Conservation (phyloP, 2,888 invertebrate genomes). For the Agrochola litura region DNA sequence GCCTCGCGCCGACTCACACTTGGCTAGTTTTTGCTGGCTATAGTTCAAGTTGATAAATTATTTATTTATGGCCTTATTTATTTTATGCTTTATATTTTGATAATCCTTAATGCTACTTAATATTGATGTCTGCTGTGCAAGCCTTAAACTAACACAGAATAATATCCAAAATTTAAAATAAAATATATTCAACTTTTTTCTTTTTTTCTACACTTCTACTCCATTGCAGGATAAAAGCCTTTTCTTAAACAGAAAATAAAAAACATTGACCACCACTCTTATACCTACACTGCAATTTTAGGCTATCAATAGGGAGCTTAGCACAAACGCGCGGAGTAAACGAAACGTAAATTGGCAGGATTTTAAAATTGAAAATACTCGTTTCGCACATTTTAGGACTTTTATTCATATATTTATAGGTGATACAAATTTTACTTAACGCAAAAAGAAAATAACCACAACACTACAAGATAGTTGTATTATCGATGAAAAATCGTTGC, state of each 20-base stretch:
- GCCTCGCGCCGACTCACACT: background rate
- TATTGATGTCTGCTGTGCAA: background rate
- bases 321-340: background rate
- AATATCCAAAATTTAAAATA: background rate
- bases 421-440: too few relatives aligned
- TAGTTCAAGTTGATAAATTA: conserved; percentile 62
- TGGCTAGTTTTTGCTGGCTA: conserved; percentile 25
- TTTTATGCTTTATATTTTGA: conserved; percentile 26
- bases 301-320: background rate
- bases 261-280: background rate
- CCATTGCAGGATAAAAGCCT: background rate
- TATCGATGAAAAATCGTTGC: background rate
- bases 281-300: background rate
- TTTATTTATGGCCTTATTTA: conserved; percentile 47
- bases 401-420: too few relatives aligned
- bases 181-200: background rate
- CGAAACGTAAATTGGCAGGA: background rate
- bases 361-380: background rate
- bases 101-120: conserved; percentile 1
- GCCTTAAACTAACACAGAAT: background rate
- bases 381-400: background rate
- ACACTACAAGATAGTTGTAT: background rate
- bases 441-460: too few relatives aligned
- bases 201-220: background rate
- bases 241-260: background rate